These are phyloP conservation scores for Drosophila pullipes DNA, from an alignment of 2,888 invertebrate genomes.

Conservation along the genomic window DNA sequence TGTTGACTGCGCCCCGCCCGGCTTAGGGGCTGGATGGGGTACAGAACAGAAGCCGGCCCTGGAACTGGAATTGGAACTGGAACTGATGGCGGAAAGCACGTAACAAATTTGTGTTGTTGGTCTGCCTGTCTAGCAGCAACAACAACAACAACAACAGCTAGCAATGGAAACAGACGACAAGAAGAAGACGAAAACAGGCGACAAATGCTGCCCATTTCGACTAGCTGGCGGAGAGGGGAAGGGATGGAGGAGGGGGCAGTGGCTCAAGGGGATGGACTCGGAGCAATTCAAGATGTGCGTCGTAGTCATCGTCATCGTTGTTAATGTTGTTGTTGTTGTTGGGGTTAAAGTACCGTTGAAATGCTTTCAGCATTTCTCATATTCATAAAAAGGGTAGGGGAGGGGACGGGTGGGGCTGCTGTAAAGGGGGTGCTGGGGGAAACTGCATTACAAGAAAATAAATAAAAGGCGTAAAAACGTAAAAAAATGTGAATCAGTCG, in stretches of 20 bases:
- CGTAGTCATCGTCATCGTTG: constrained; percentile 2
- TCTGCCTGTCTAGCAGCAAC: constrained; percentile 39
- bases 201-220: constrained; percentile 57
- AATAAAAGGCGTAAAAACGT: constrained; percentile 58
- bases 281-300: constrained; percentile 55
- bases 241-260: neutral
- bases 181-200: constrained; percentile 37
- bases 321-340: constrained; percentile 21
- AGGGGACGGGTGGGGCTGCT: neutral
- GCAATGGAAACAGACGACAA: constrained; percentile 12
- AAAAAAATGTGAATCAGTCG: constrained; percentile 28
- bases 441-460: constrained; percentile 53
- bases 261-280: constrained; percentile 28
- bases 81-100: constrained; percentile 51
- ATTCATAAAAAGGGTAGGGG: constrained; percentile 46
- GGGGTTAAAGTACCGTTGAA: constrained; percentile 77
- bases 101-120: constrained; percentile 60
- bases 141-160: constrained; percentile 10
- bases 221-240: constrained; percentile 2
- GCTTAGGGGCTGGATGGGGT: constrained; percentile 8
- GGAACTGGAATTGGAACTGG: constrained; percentile 23
- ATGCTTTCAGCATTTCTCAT: constrained; percentile 73
- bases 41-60: constrained; percentile 20
- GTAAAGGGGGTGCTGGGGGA: constrained; percentile 10
- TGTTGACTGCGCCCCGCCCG: constrained; percentile 26